A percentile compares a stretch with the other conserved stretches of the same genome.
These are phyloP conservation scores for Aphelocoma californica DNA, from an alignment of 2,797 vertebrate species.

Conservation along the genomic window DNA sequence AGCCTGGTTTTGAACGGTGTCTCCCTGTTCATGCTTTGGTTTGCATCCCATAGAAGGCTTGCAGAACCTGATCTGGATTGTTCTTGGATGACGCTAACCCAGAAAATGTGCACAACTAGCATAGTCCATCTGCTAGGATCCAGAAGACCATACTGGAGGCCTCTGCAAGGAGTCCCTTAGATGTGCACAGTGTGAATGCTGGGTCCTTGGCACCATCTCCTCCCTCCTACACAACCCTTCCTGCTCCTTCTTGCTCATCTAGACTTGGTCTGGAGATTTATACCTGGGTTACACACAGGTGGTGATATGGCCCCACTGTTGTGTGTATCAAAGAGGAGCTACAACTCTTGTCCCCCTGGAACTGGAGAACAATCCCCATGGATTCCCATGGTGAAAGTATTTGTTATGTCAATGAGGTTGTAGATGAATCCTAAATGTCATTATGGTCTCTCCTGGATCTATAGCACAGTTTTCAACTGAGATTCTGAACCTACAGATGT, in stretches of 20 bases:
- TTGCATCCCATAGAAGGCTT: background rate
- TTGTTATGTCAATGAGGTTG: background rate
- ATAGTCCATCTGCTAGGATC: background rate
- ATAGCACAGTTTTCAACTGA: background rate
- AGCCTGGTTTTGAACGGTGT: background rate
- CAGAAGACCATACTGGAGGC: background rate
- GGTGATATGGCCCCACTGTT: background rate
- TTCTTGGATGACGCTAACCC: background rate
- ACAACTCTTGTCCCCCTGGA: background rate
- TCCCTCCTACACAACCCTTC: background rate
- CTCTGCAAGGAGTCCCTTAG: background rate
- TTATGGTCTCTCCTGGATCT: background rate
- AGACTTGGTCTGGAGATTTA: background rate
- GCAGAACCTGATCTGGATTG: background rate
- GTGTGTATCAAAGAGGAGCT: background rate
- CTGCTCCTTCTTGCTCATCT: background rate
- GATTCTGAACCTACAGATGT: background rate
- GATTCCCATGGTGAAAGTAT: background rate
- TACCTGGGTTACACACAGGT: accelerated
- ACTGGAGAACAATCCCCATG: background rate
- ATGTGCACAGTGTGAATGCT: background rate
- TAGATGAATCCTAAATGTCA: background rate
- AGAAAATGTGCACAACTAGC: background rate
- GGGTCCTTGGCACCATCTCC: background rate
- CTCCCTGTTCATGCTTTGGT: background rate